Conservation (phyloP, 2,113 vertebrate species). For the Corythornis cristatus region DNA sequence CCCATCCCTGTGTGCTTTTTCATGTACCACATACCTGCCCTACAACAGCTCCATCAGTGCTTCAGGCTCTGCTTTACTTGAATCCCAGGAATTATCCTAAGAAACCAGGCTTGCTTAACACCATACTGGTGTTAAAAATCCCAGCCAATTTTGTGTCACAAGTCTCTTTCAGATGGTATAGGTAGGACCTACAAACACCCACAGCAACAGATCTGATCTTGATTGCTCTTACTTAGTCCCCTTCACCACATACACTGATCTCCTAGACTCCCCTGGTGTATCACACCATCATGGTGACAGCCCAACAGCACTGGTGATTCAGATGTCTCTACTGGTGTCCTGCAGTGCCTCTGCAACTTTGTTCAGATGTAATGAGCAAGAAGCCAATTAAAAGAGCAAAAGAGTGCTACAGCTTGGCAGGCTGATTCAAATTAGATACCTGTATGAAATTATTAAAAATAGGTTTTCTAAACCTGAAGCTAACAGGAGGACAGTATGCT, state of each 20-base stretch:
- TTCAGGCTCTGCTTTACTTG: neutral
- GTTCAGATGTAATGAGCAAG: slow-evolving; percentile 69
- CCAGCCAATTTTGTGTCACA: neutral
- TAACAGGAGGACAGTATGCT: slow-evolving; percentile 54
- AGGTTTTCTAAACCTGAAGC: slow-evolving; percentile 49
- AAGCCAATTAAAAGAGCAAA: slow-evolving; percentile 67
- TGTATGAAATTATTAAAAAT: slow-evolving; percentile 67
- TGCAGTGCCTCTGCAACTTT: slow-evolving; percentile 64
- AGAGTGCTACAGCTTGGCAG: slow-evolving; percentile 62
- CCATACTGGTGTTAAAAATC: neutral
- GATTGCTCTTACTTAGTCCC: neutral
- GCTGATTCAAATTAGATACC: slow-evolving; percentile 69
- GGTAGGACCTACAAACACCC: neutral
- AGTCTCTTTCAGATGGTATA: neutral
- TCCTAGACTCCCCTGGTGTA: neutral
- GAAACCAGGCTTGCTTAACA: slow-evolving; percentile 3
- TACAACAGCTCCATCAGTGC: neutral
- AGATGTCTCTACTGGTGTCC: slow-evolving; percentile 50
- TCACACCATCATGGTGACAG: slow-evolving; percentile 28
- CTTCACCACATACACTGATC: neutral
- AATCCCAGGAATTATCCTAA: neutral
- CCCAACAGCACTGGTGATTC: slow-evolving; percentile 53
- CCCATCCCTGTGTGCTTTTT: neutral
- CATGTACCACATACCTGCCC: neutral
- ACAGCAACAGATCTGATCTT: neutral